Base-by-base conservation (phyloP, 2,113 vertebrate genomes). In the Emberiza fucata region DNA sequence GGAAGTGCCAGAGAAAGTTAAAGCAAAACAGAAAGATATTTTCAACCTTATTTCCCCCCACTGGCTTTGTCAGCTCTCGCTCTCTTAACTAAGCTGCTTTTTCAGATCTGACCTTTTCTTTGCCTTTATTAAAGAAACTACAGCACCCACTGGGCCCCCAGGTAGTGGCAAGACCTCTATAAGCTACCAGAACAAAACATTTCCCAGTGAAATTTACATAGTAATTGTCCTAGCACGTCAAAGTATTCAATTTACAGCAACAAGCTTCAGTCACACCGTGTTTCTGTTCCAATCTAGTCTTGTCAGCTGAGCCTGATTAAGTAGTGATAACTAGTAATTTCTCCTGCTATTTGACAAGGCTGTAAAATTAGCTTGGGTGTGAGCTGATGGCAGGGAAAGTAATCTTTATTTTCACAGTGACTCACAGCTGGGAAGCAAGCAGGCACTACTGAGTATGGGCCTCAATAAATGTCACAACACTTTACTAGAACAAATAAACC, bases 181-280 rank as follows among this genome's bases (percentile, higher is more conserved):
- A 93, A 94, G 92, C 65, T 92, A 96, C 76, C 83, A 90, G 42
- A 78, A 65, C 65, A 96, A 97, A 96, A 95, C 45, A 86, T 95
- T 94, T 95, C 73, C 81, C 83, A 91, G 91, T 25, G 85, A 91
- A 87, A 97, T 98, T 98, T 97, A 97, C 98, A 98, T 96, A 96
- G 93, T 95, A 97, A 98, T 98, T 97, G 95, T 96, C 93, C 96
- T 95, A 96, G 88, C 81, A 33, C 40, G 96, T 97, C 96, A 97
- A 94, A 83, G 37, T 92, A 96, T 95, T 97, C 92, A 90, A 92
- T 98, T 97, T 97, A 96, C 88, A 96, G 51, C 87, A 90, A 87
- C 84, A 96, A 91, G 92, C 81, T 96, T 95, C 92, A 94, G 94
- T 95, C 96, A 94, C 89, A 92, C 54, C 9, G 31, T 71, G 94